A percentile compares a stretch with the other conserved stretches of the same genome.
These are phyloP conservation scores for Cochlearius cochlearius DNA, from an alignment of 2,113 vertebrate species.

Conservation along the genomic window DNA sequence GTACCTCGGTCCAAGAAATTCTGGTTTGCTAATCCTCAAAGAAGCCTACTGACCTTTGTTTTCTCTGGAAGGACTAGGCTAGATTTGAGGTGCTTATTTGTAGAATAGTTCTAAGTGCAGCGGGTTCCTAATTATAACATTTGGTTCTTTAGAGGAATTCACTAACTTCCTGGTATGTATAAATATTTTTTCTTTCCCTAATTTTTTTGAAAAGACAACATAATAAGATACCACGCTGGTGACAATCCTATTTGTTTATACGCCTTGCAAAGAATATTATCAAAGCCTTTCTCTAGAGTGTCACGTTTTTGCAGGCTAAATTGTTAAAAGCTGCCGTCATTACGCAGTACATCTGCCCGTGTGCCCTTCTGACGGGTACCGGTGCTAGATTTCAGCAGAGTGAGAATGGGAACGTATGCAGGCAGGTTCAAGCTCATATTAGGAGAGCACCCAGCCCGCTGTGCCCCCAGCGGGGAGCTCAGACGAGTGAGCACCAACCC, in stretches of 20 bases:
- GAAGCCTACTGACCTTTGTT: constrained; percentile 37
- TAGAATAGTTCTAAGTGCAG: constrained; percentile 41
- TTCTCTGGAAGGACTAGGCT: constrained; percentile 43
- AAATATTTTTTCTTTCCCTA: constrained; percentile 38
- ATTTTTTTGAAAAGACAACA: neutral
- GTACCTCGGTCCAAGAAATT: constrained; percentile 40
- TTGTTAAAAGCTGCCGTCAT: neutral
- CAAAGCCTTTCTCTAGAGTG: neutral
- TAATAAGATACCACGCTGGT: neutral
- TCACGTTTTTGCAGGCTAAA: constrained; percentile 22
- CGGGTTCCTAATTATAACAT: constrained; percentile 45
- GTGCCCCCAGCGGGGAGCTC: neutral
- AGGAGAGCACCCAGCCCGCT: neutral
- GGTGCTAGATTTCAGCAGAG: neutral
- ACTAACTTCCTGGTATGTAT: constrained; percentile 23
- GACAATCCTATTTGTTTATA: constrained; percentile 39
- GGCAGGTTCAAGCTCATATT: neutral
- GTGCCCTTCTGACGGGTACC: neutral
- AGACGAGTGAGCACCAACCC: neutral
- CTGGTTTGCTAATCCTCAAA: constrained; percentile 47
- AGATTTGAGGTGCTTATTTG: constrained; percentile 58
- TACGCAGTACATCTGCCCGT: neutral
- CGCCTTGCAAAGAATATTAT: neutral
- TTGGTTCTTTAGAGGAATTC: constrained; percentile 44
- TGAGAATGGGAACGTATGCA: neutral